phyloP scores from a whole-genome alignment of 2,888 invertebrate species.

The Dryocosmus kuriphilus region DNA sequence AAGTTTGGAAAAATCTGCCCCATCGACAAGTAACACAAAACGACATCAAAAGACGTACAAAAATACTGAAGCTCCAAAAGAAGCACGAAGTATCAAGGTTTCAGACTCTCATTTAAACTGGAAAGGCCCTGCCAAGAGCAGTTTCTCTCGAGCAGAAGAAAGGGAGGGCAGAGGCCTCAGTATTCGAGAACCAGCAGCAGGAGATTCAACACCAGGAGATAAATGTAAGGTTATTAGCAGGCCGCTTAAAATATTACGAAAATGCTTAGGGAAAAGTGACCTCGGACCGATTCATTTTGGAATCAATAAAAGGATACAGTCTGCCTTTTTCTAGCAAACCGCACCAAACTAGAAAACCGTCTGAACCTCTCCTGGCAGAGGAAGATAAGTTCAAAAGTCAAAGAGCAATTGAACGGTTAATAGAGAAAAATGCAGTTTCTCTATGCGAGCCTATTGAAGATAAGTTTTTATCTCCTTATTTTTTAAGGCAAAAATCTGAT shows the following conservation, averaged over 20 bases:
- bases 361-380: background rate
- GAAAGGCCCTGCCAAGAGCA: background rate
- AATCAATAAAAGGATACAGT: background rate
- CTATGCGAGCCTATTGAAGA: conserved; percentile 1
- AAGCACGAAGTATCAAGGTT: background rate
- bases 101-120: background rate
- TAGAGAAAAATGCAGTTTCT: no score
- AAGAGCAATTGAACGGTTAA: background rate
- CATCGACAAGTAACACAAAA: no score
- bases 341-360: background rate
- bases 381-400: background rate
- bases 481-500: conserved; percentile 37
- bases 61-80: no score
- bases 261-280: background rate
- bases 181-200: background rate
- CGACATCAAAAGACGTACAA: no score
- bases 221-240: background rate
- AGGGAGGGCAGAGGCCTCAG: background rate
- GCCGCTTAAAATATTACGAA: background rate
- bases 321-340: background rate
- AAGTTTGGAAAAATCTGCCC: no score
- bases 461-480: conserved; percentile 44
- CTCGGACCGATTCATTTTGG: background rate
- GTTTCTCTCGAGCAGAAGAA: background rate
- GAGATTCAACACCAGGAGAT: background rate